Evolutionary conservation across 30 jellyfish, hydroid and myxozoan species (phyloP), one percentile per base, ranked within the genome.

Genomic region (Nemopilema nomurai): DNA sequence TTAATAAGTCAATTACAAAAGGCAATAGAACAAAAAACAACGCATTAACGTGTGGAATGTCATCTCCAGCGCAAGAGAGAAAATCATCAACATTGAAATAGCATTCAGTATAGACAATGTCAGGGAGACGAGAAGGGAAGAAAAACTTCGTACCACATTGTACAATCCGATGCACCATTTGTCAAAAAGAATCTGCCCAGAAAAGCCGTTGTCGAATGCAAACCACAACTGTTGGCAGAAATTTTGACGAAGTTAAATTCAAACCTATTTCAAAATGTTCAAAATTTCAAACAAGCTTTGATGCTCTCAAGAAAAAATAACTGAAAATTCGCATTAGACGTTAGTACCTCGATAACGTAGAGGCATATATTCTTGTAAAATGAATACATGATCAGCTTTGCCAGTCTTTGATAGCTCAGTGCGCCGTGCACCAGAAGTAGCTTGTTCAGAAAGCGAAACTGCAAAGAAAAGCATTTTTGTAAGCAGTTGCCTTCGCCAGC

Each of bases 91-190:
- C n/a, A n/a, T n/a, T n/a, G n/a, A n/a, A n/a, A n/a, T n/a, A n/a
- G n/a, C n/a, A n/a, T n/a, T n/a, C n/a, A n/a, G n/a, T n/a, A n/a
- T n/a, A n/a, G n/a, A n/a, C n/a, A n/a, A n/a, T n/a, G n/a, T n/a
- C n/a, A n/a, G n/a, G n/a, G n/a, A n/a, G n/a, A n/a, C n/a, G n/a
- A n/a, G n/a, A n/a, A n/a, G n/a, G n/a, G 19, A 51, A 51, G 7
- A 64, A 1, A 16, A 18, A 19, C 23, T 51, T 28, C 90, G 18
- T 87, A 87, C 94, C 62, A 92, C 98, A 65, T 92, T 92, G 89
- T 92, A 92, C 50, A 92, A 69, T 21, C 98, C 98, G 67, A 92
- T 92, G 73, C 98, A 92, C 98, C 98, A 92, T 76, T 86, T 86
- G 70, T 92, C 98, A 29, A 92, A 92, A 21, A 92, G 96, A 65